Evolutionary conservation across 2,888 invertebrate genomes (phyloP).

Genomic region (Eilema depressum): DNA sequence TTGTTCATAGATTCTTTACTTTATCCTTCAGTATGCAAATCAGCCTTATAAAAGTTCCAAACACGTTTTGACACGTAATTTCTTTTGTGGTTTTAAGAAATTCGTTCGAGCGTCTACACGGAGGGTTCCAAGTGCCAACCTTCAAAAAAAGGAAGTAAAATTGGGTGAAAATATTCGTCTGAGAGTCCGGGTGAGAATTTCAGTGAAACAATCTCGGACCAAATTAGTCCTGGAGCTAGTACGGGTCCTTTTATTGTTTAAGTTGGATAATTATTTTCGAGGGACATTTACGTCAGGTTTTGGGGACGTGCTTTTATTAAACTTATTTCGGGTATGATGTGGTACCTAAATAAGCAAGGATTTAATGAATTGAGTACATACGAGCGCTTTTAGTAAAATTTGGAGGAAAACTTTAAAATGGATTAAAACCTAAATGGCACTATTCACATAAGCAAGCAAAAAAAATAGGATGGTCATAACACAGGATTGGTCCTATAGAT

Average conservation of each 20-base stretch:
- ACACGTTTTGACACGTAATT: slow-evolving; percentile 49
- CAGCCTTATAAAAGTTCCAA: slow-evolving; percentile 41
- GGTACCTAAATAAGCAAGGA: slow-evolving; percentile 39
- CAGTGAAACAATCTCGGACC: slow-evolving; percentile 33
- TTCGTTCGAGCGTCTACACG: slow-evolving; percentile 16
- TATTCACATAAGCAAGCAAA: neutral
- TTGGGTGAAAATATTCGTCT: slow-evolving; percentile 37
- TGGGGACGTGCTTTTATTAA: slow-evolving; percentile 45
- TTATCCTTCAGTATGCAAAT: slow-evolving; percentile 41
- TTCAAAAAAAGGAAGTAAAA: slow-evolving; percentile 30
- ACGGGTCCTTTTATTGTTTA: slow-evolving; percentile 53
- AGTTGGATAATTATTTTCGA: slow-evolving; percentile 56
- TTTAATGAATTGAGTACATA: slow-evolving; percentile 45
- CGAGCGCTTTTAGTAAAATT: slow-evolving; percentile 26
- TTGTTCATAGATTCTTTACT: slow-evolving; percentile 36
- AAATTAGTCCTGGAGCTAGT: slow-evolving; percentile 45
- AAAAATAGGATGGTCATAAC: neutral
- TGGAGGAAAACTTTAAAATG: neutral
- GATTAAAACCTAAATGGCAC: neutral
- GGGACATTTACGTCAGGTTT: slow-evolving; percentile 48
- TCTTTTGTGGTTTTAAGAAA: slow-evolving; percentile 40
- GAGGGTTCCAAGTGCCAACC: slow-evolving; percentile 15
- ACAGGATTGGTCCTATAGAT: too few species aligned
- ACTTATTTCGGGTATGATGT: slow-evolving; percentile 51
- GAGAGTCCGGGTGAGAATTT: slow-evolving; percentile 23